Evolutionary conservation across 2,888 invertebrate genomes (phyloP), one percentile per base, ranked within the genome.

Genomic region (Chrysolina americana): DNA sequence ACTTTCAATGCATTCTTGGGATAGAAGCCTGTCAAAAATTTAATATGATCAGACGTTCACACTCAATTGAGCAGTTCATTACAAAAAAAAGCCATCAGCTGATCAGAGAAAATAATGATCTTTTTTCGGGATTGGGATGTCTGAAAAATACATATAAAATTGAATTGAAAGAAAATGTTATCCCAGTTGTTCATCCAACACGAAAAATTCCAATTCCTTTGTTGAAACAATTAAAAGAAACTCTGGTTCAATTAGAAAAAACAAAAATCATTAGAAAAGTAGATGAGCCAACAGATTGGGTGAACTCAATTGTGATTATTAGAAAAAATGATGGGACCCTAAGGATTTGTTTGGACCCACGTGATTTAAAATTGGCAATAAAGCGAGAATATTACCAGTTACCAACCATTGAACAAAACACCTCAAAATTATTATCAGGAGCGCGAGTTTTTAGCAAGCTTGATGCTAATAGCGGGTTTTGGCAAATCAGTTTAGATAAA

Each of bases 241-340:
- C 69, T 62, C 48, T 81, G 41, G 65, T 76, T n/a, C 70, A 76
- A 19, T 68, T 81, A 41, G 70, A 64, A 62, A 78, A 76, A 69
- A 10, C 56, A 62, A 71, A 74, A 50, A 77, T 76, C n/a, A n/a
- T n/a, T 65, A 77, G 75, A 19, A 73, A 76, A 73, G 80, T 82
- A 2, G 23, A 68, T 10, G 68, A 68, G n/a, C 4, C 68, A 13
- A n/a, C n/a, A n/a, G n/a, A n/a, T n/a, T n/a, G n/a, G n/a, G n/a
- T n/a, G n/a, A n/a, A n/a, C n/a, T n/a, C 80, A 2, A 53, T 80
- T n/a, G 79, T 79, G 53, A 69, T 79, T 65, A 74, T 78, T 9
- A 71, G 56, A 53, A 71, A 74, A 74, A 64, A 56, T 1, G 53
- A 74, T 44, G 64, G 73, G 41, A 62, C 81, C 77, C 59, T 79